Base-by-base conservation (phyloP, 2,888 invertebrate genomes). In the Melipona bicolor region DNA sequence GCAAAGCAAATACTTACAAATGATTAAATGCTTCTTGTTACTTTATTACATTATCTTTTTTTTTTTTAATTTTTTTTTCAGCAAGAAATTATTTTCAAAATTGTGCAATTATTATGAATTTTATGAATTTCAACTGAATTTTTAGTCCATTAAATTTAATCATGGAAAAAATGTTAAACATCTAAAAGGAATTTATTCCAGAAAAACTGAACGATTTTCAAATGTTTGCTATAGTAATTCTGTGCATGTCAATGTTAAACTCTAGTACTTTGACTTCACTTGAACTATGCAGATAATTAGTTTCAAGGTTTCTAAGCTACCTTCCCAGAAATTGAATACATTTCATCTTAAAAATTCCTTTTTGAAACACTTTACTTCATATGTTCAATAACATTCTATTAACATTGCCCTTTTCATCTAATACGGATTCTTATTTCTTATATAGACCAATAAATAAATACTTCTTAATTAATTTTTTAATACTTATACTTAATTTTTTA, bases 231-330 rank as follows among this genome's bases (percentile, higher is more conserved):
- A 27, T 59, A 54, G 49, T 70, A 65, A 70, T 75, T 75, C 56
- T 32, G 32, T n/a, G 49, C n/a, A 36, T 70, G 74, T 70, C 69
- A 79, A 62, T 56, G 54, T 75, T 64, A 74, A 79, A 74, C 43
- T 49, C 49, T 56, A 70, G 75, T 75, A 54, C 75, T 79, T 75
- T 75, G 74, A 75, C 79, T 70, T 24, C 64, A 24, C 2, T n/a
- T 75, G 79, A 79, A 79, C 69, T 70, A 50, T 59, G 32, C 64
- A 24, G n/a, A 27, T 69, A 74, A 68, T 32, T 74, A 75, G 75
- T 79, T 70, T 64, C 79, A 79, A 75, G 74, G 32, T 68, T 50
- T 79, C 64, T 68, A 50, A 24, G 32, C 32, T 43, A 61, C 9
- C 59, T 73, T 32, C 6, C 49, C 11, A 27, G 17, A 74, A 70